Conservation (phyloP, 2,113 vertebrate species). For the Rhynchopsitta pachyrhyncha region DNA sequence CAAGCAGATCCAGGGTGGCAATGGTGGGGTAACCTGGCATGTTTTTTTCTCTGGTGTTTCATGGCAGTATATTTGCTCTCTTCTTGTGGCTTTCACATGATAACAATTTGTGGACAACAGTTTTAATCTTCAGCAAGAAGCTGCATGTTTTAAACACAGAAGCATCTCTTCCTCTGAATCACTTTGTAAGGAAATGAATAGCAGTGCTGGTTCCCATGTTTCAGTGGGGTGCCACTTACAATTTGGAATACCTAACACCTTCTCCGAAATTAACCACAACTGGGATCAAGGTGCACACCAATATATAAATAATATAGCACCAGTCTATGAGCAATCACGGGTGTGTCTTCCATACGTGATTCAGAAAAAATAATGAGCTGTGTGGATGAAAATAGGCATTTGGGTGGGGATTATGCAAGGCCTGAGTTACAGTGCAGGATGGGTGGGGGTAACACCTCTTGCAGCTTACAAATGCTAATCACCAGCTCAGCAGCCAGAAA, state of each 20-base stretch:
- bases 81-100: background rate
- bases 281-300: constrained; percentile 1
- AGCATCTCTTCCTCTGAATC: constrained; percentile 31
- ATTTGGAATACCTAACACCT: background rate
- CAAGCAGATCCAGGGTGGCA: background rate
- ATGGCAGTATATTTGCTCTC: background rate
- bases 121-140: constrained; percentile 14
- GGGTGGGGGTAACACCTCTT: constrained; percentile 35
- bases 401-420: constrained; percentile 64
- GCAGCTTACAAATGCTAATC: constrained; percentile 37
- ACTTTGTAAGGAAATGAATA: constrained; percentile 33
- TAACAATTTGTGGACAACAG: background rate
- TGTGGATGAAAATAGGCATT: constrained; percentile 66
- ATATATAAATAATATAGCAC: constrained; percentile 45
- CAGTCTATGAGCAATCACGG: constrained; percentile 53
- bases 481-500: constrained; percentile 18
- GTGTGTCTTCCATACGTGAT: constrained; percentile 65
- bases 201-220: constrained; percentile 29
- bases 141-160: background rate
- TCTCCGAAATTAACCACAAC: background rate
- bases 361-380: constrained; percentile 68
- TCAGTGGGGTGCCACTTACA: background rate
- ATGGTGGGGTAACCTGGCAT: background rate
- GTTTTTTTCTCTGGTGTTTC: background rate
- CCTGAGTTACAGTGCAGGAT: constrained; percentile 38